Evolutionary conservation across 2,113 vertebrate genomes (phyloP).

Genomic region (Macquaria australasica): DNA sequence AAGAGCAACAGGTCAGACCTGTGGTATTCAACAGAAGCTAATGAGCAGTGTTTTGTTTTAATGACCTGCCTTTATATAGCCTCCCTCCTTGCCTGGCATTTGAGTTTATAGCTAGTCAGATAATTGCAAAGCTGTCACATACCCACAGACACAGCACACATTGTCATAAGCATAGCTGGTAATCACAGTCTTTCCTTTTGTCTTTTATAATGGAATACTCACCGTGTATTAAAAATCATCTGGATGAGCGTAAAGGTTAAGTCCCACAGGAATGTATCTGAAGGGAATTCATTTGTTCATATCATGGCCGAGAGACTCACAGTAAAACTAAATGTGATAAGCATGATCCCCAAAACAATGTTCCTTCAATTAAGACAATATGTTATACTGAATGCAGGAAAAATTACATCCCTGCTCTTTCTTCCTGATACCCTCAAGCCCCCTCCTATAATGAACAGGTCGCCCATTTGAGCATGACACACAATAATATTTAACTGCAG

Average conservation of each 20-base stretch:
- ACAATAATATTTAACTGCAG: background rate
- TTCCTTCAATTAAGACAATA: background rate
- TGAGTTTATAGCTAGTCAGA: conserved; percentile 38
- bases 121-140: conserved; percentile 67
- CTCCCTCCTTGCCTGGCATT: conserved; percentile 67
- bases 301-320: conserved; percentile 1
- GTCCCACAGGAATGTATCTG: conserved; percentile 11
- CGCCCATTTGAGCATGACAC: background rate
- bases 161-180: conserved; percentile 6
- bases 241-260: conserved; percentile 41
- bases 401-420: background rate
- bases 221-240: conserved; percentile 25
- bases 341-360: conserved; percentile 14
- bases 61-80: conserved; percentile 46
- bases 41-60: conserved; percentile 59
- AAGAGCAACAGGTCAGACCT: conserved; percentile 47
- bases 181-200: conserved; percentile 44
- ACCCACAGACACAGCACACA: conserved; percentile 12
- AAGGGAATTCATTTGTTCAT: conserved; percentile 12
- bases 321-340: conserved; percentile 11
- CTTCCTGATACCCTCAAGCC: background rate
- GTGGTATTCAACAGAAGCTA: conserved; percentile 62
- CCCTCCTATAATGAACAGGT: background rate
- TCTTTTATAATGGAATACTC: conserved; percentile 44
- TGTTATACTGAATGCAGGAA: conserved; percentile 4